These are phyloP conservation scores for Riparia riparia DNA, from an alignment of 2,113 vertebrate species.

Conservation along the genomic window DNA sequence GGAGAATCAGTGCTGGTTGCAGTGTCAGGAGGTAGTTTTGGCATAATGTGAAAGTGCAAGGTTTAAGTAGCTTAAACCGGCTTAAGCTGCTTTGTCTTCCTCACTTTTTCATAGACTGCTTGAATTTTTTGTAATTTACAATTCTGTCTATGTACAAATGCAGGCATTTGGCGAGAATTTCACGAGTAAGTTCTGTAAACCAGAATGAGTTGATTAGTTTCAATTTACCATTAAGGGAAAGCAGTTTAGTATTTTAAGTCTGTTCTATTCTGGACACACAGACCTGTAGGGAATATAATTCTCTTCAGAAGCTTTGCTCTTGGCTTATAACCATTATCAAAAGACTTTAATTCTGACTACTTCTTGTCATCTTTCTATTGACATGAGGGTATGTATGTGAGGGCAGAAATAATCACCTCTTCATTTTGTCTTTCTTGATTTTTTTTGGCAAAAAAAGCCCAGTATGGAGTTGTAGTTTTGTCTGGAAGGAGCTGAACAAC, in stretches of 20 bases:
- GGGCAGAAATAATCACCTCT: background rate
- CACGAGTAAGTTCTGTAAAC: background rate
- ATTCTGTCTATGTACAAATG: background rate
- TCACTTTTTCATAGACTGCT: background rate
- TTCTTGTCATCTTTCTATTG: background rate
- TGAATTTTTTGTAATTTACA: background rate
- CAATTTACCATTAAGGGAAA: background rate
- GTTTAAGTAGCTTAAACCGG: background rate
- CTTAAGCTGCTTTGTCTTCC: background rate
- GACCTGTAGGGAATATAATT: background rate
- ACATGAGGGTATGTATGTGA: background rate
- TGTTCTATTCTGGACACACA: background rate
- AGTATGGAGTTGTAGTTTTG: background rate
- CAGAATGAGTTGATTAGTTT: background rate
- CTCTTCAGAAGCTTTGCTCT: background rate
- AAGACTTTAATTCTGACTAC: background rate
- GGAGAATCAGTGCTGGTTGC: background rate
- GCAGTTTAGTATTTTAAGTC: background rate
- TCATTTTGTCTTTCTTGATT: background rate
- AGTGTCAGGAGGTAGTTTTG: background rate
- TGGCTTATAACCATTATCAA: background rate
- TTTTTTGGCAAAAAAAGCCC: background rate
- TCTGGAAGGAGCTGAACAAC: background rate
- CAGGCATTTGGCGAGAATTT: background rate
- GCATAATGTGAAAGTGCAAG: background rate